These are phyloP conservation scores for Psilopsiagon aymara DNA, from an alignment of 2,113 vertebrate species.

Conservation along the genomic window DNA sequence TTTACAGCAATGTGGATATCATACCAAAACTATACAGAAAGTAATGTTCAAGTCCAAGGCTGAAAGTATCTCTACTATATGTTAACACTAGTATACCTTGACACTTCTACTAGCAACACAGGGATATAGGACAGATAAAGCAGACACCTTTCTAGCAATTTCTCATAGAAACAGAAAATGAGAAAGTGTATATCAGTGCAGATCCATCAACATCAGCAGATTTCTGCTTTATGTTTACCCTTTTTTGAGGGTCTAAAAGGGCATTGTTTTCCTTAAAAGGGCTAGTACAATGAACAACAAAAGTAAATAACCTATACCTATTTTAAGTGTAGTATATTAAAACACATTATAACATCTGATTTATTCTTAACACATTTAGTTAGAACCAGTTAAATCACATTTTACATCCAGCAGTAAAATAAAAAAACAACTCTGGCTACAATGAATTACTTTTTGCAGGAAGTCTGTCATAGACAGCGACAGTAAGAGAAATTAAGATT, in stretches of 20 bases:
- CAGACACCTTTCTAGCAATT: conserved; percentile 18
- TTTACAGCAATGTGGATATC: not conserved
- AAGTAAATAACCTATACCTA: not conserved
- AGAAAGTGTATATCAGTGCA: not conserved
- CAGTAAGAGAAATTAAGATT: not conserved
- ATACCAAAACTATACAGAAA: not conserved
- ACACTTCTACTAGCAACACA: not conserved
- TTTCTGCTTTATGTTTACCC: not conserved
- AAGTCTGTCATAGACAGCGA: not conserved
- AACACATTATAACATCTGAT: not conserved
- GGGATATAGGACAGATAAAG: conserved; percentile 14
- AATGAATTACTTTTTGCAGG: not conserved
- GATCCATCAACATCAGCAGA: not conserved
- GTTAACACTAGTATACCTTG: conserved; percentile 18
- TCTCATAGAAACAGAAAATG: not conserved
- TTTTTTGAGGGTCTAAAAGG: not conserved
- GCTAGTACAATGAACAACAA: not conserved
- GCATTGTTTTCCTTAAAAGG: not conserved
- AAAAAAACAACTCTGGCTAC: not conserved
- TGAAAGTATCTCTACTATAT: not conserved
- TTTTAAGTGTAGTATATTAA: not conserved
- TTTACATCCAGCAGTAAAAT: not conserved
- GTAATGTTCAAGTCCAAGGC: not conserved
- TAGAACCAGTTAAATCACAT: not conserved
- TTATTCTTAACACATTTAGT: not conserved